A percentile compares a stretch with the other conserved stretches of the same genome.
phyloP scores from a whole-genome alignment of 2,888 invertebrate genomes.

The Eupithecia tripunctaria region DNA sequence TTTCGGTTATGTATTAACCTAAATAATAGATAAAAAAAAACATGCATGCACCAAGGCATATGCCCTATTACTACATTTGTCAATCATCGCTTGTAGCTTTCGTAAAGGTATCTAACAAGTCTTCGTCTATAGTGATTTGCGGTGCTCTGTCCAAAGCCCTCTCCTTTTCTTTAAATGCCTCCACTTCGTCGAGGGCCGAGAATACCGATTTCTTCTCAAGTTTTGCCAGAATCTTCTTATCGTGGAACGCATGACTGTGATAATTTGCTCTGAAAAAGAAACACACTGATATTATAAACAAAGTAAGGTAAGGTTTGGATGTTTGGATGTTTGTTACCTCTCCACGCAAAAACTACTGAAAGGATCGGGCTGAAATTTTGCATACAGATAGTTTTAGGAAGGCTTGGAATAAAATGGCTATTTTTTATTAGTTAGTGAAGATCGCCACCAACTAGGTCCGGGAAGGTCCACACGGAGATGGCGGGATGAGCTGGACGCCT shows the following conservation, averaged over 20 bases:
- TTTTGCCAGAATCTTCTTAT: slow-evolving; percentile 76
- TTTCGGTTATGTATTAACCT: too few relatives aligned
- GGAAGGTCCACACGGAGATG: too few relatives aligned
- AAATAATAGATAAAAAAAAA: too few relatives aligned
- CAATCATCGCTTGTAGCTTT: slow-evolving; percentile 1
- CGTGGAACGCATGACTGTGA: slow-evolving; percentile 79
- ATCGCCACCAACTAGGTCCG: too few relatives aligned
- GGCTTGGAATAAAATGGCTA: neutral
- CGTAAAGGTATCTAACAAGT: slow-evolving; percentile 3
- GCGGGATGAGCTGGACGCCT: too few relatives aligned
- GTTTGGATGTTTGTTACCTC: neutral
- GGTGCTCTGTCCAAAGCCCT: slow-evolving; percentile 39
- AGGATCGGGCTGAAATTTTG: neutral
- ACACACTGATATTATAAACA: neutral
- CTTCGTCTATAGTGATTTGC: slow-evolving; percentile 29
- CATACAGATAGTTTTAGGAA: neutral
- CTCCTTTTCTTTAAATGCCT: slow-evolving; percentile 59
- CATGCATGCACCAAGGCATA: too few relatives aligned
- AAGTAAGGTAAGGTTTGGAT: neutral
- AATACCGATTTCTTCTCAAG: slow-evolving; percentile 76
- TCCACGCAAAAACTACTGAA: neutral
- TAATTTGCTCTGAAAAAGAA: slow-evolving; percentile 65
- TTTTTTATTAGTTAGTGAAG: too few relatives aligned
- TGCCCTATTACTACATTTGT: neutral
- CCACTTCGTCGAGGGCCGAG: slow-evolving; percentile 65